A percentile compares a stretch with the other conserved stretches of the same genome.
Evolutionary conservation across 1,140 invertebrate species (phyloP).

Genomic region (Harpegnathos saltator): DNA sequence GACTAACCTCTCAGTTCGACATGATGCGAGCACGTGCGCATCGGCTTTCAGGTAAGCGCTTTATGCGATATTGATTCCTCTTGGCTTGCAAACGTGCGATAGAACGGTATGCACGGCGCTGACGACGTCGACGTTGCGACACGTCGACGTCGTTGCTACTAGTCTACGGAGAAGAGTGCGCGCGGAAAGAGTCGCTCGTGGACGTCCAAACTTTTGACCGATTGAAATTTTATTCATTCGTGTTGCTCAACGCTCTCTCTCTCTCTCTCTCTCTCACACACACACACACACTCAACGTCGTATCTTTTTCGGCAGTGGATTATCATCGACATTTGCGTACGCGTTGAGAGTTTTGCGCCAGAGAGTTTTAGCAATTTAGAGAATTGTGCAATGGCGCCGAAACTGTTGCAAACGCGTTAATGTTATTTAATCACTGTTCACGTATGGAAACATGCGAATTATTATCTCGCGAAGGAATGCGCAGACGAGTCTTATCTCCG

Average conservation of each 20-base stretch:
- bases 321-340: background rate
- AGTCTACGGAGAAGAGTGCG: background rate
- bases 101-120: background rate
- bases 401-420: background rate
- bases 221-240: no score
- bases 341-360: background rate
- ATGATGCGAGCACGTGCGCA: slow-evolving; percentile 64
- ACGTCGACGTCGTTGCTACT: slow-evolving; percentile 15
- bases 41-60: slow-evolving; percentile 64
- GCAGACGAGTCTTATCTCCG: background rate
- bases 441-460: no score
- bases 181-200: background rate
- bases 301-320: no score
- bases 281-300: no score
- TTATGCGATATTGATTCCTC: slow-evolving; percentile 49
- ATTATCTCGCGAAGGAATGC: no score
- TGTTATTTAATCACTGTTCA: no score
- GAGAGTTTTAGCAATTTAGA: no score
- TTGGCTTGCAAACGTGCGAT: slow-evolving; percentile 17
- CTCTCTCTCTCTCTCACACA: no score
- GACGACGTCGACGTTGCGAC: background rate
- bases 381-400: background rate
- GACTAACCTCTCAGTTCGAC: slow-evolving; percentile 63
- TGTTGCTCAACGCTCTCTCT: no score
- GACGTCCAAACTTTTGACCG: background rate